Evolutionary conservation across 2,888 invertebrate genomes (phyloP).

Genomic region (Cantharis rufa): DNA sequence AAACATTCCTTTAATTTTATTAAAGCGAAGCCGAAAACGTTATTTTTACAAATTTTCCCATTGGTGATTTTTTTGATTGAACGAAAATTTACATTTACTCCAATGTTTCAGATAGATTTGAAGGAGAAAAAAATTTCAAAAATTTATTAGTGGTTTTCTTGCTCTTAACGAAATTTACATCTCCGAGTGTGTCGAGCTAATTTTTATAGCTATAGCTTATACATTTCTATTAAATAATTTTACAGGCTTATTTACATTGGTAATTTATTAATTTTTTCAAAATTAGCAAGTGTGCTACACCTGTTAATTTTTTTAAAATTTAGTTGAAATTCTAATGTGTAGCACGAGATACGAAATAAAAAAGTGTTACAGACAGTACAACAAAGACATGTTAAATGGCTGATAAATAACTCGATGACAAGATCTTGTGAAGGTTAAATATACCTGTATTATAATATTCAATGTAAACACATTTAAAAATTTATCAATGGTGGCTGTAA

Average conservation of each 20-base stretch:
- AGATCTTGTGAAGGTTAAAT: slow-evolving; percentile 38
- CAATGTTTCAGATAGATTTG: too few species aligned
- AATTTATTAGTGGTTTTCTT: too few species aligned
- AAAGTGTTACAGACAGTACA: slow-evolving; percentile 46
- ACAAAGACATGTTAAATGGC: slow-evolving; percentile 44
- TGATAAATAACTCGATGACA: slow-evolving; percentile 42
- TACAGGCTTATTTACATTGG: not conserved
- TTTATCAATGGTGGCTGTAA: not conserved
- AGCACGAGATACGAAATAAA: slow-evolving; percentile 39
- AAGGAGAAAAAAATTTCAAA: too few species aligned
- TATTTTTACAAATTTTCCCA: too few species aligned
- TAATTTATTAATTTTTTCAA: not conserved
- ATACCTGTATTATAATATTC: slow-evolving; percentile 7
- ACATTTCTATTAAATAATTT: not conserved
- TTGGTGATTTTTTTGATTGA: too few species aligned
- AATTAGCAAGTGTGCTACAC: not conserved
- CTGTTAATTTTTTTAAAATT: not conserved
- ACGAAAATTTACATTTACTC: too few species aligned
- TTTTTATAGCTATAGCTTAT: too few species aligned
- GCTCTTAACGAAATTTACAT: too few species aligned
- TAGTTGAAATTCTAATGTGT: slow-evolving; percentile 12
- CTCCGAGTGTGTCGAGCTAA: too few species aligned
- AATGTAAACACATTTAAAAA: not conserved
- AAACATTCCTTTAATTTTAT: not conserved
- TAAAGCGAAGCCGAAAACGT: too few species aligned